A percentile compares a stretch with the other conserved stretches of the same genome.
phyloP scores from a whole-genome alignment of 2,888 invertebrate species.

The Luperina testacea region DNA sequence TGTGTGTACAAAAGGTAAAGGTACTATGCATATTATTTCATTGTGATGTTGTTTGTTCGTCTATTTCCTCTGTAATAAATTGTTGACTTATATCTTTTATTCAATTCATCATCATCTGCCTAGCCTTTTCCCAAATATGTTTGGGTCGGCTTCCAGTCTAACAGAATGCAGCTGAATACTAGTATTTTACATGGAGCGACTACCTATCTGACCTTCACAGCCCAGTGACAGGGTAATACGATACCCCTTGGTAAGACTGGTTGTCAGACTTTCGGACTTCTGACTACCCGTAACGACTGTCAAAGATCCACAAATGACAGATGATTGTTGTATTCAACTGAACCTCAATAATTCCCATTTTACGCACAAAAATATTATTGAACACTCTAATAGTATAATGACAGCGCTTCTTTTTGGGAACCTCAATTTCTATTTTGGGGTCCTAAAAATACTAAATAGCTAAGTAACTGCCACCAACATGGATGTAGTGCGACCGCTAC shows the following conservation, averaged over 20 bases:
- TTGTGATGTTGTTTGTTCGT: neutral
- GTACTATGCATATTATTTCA: neutral
- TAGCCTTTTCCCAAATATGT: too few species aligned
- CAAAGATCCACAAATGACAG: too few species aligned
- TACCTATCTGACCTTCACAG: too few species aligned
- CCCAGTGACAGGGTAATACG: too few species aligned
- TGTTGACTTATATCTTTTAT: neutral
- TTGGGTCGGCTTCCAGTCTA: too few species aligned
- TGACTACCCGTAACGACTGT: too few species aligned
- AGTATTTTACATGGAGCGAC: too few species aligned
- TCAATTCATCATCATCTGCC: neutral
- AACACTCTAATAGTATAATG: neutral
- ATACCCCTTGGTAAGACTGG: too few species aligned
- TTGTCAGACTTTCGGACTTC: too few species aligned
- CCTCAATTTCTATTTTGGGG: neutral
- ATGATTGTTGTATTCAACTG: neutral
- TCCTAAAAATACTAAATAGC: neutral
- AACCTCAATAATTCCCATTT: neutral
- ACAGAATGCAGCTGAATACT: too few species aligned
- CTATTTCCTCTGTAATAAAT: neutral
- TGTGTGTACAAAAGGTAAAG: neutral
- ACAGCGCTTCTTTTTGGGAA: neutral
- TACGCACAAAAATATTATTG: neutral
- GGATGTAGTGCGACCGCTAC: neutral
- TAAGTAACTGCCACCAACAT: neutral